Evolutionary conservation across 2,797 vertebrate genomes (phyloP), one percentile per base, ranked within the genome.

Genomic region (Vipera ursinii): DNA sequence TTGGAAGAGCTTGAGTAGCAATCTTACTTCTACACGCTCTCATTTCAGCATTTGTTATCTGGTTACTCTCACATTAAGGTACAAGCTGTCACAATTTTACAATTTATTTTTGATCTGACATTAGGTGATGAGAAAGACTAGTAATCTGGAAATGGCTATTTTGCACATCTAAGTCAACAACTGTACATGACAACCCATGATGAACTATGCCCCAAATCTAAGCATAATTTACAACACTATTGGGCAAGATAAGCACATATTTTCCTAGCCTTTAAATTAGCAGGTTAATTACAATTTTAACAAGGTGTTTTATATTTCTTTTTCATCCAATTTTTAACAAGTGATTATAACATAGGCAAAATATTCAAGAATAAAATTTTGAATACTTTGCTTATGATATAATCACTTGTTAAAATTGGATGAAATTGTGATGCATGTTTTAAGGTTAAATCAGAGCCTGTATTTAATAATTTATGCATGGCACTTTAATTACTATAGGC

Each of bases 381-480:
- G 48, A 69, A 38, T 87, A 28, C 26, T 87, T 32, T 87, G 51
- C 24, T 87, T 73, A 87, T 92, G 28, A 69, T 17, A 22, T 17
- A 55, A 28, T 56, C n/a, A 53, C 10, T 89, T 89, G 63, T 57
- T 51, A 86, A 73, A 73, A 73, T 73, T 73, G 69, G 69, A 73
- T 73, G 69, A 73, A 44, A 82, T 82, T 48, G 44, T 82, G 78
- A 82, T 48, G 78, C 78, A 24, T 82, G 44, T 24, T 48, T 60
- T 73, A 87, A 73, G 32, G 63, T 44, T 91, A 73, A 86, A 91
- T 91, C 91, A 85, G 86, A 89, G 51, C 55, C 28, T 82, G 88
- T 57, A 26, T 91, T 89, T 53, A 38, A 0, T 87, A 91, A 94
- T 48, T 48, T n/a, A 20, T 28, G 89, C 82, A 55, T 12, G 59